These are phyloP conservation scores for Drosophila peninsularis DNA, from an alignment of 2,888 invertebrate species.

Conservation along the genomic window DNA sequence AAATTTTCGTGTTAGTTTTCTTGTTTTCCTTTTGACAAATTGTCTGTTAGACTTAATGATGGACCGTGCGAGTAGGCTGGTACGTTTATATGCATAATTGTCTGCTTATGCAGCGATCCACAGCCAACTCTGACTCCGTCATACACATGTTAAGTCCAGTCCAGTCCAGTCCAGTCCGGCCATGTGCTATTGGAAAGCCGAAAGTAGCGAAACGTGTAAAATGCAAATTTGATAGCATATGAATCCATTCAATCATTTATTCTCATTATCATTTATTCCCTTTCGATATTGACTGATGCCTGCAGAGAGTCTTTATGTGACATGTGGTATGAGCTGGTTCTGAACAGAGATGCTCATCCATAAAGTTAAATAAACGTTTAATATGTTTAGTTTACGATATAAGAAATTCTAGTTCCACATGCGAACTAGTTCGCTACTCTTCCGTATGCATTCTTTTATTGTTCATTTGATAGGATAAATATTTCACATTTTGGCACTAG, in stretches of 20 bases:
- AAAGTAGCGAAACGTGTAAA: conserved; percentile 14
- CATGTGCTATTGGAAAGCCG: conserved; percentile 10
- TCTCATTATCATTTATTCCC: not conserved
- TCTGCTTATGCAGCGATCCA: conserved; percentile 43
- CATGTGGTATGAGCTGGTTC: not conserved
- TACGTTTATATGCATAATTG: conserved; percentile 61
- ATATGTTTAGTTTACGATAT: not conserved
- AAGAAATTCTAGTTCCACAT: not conserved
- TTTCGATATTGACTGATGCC: not conserved
- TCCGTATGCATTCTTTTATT: not conserved
- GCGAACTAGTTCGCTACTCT: not conserved
- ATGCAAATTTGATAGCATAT: conserved; percentile 11
- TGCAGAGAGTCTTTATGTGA: no score
- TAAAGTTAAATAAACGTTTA: no score
- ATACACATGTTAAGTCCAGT: conserved; percentile 23
- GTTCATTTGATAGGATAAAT: no score
- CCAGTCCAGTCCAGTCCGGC: no score
- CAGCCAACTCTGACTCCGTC: conserved; percentile 37
- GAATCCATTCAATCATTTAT: not conserved
- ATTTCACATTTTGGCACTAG: no score
- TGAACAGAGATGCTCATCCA: not conserved
- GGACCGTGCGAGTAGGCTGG: conserved; percentile 53
- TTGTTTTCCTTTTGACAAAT: conserved; percentile 69
- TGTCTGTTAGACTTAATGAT: conserved; percentile 77
- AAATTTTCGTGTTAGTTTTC: conserved; percentile 65